Evolutionary conservation across 2,888 invertebrate species (phyloP).

Genomic region (Suillia variegata): DNA sequence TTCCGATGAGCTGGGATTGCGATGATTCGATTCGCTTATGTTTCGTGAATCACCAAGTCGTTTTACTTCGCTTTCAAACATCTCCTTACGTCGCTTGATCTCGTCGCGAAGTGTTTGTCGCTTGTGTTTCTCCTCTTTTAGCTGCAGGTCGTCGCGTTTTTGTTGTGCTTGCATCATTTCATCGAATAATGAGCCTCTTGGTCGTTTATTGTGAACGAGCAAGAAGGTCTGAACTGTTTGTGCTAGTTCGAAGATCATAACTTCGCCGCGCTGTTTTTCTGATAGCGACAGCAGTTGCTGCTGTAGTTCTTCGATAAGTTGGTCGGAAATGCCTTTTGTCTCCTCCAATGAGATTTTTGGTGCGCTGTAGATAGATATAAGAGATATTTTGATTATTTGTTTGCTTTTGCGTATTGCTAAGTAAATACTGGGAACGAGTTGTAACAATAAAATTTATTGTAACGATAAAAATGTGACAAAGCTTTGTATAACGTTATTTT

Average conservation of each 20-base stretch:
- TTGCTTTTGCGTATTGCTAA: too few relatives aligned
- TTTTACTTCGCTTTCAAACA: constrained; percentile 72
- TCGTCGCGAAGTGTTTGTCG: constrained; percentile 75
- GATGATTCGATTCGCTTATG: constrained; percentile 62
- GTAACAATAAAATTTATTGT: too few relatives aligned
- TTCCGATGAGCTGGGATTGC: constrained; percentile 65
- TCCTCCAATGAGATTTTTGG: constrained; percentile 76
- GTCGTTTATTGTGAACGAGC: constrained; percentile 80
- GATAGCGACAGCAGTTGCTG: constrained; percentile 68
- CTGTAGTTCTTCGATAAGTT: constrained; percentile 68
- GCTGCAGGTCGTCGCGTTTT: constrained; percentile 69
- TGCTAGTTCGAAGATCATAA: constrained; percentile 85
- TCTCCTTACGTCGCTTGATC: constrained; percentile 78
- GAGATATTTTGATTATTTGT: too few relatives aligned
- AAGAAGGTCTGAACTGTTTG: constrained; percentile 81
- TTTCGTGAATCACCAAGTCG: constrained; percentile 63
- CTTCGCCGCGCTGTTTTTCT: constrained; percentile 71
- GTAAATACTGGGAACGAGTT: too few relatives aligned
- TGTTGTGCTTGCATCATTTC: constrained; percentile 82
- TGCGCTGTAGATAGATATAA: constrained; percentile 68
- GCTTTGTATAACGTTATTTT: too few relatives aligned
- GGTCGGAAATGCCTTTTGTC: constrained; percentile 78
- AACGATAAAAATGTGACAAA: too few relatives aligned
- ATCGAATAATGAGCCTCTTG: constrained; percentile 83
- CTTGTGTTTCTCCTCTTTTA: constrained; percentile 72